Percentiles rank a stretch among this genome's conserved stretches.
These are phyloP conservation scores for Protonemura montana DNA, from an alignment of 2,888 invertebrate genomes.

Conservation along the genomic window DNA sequence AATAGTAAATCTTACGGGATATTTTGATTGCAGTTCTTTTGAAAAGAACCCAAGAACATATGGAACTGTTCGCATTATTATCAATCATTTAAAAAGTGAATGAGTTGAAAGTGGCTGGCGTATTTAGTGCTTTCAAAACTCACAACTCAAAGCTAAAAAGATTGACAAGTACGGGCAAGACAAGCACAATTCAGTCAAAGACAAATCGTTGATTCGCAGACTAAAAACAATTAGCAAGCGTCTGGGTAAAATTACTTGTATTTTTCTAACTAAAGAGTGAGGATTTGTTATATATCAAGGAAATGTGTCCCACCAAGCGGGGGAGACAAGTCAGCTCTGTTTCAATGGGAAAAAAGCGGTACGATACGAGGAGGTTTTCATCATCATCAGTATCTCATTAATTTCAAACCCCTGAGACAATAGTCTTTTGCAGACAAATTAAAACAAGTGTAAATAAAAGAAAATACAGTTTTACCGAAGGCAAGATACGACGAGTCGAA, in stretches of 20 bases:
- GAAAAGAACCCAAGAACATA: not conserved
- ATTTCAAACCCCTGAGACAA: not conserved
- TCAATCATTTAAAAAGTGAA: not conserved
- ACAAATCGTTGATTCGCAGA: not conserved
- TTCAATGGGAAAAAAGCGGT: not conserved
- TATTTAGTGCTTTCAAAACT: not conserved
- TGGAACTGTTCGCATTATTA: not conserved
- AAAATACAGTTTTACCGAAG: conserved; percentile 12
- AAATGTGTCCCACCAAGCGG: not conserved
- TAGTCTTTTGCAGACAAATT: not conserved
- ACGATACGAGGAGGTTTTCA: not conserved
- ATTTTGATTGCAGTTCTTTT: not conserved
- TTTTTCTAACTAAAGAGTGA: not conserved
- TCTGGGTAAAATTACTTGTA: not conserved
- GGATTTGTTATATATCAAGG: not conserved
- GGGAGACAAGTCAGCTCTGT: not conserved
- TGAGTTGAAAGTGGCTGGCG: not conserved
- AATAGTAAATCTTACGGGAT: not conserved
- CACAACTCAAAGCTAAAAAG: not conserved
- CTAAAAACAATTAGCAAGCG: not conserved
- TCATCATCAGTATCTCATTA: conserved; percentile 7
- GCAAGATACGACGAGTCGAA: not conserved
- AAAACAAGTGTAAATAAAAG: not conserved
- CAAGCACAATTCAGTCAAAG: not conserved
- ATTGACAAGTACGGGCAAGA: not conserved